Evolutionary conservation across 2,113 vertebrate genomes (phyloP).

Genomic region (Sylvilagus bachmani): DNA sequence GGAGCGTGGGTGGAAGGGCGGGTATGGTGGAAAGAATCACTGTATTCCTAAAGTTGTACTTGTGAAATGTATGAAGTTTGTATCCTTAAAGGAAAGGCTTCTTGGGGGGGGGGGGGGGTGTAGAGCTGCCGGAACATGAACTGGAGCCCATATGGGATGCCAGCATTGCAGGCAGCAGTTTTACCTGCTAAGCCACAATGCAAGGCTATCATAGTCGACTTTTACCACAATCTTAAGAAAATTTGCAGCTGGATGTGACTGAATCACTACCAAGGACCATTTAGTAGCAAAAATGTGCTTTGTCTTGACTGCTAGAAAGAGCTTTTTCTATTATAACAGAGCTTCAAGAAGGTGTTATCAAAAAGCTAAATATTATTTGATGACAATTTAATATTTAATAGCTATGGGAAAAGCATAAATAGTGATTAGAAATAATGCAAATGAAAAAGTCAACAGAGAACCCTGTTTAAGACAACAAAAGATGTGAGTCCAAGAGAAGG

Average conservation of each 20-base stretch:
- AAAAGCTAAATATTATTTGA: conserved; percentile 16
- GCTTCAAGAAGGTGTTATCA: not conserved
- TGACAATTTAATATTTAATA: not conserved
- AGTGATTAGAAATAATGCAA: conserved; percentile 40
- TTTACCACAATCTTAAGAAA: conserved; percentile 20
- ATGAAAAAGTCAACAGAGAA: conserved; percentile 5
- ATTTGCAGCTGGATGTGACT: not conserved
- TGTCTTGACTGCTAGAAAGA: not conserved
- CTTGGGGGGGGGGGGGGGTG: too few species aligned
- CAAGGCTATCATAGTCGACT: not conserved
- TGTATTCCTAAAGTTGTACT: too few species aligned
- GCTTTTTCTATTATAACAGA: not conserved
- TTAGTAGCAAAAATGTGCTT: not conserved
- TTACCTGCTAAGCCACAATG: too few species aligned
- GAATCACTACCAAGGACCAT: not conserved
- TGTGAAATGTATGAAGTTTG: too few species aligned
- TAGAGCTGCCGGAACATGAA: too few species aligned
- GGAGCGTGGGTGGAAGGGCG: too few species aligned
- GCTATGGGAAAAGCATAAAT: not conserved
- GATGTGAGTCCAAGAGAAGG: not conserved
- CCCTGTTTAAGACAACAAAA: not conserved
- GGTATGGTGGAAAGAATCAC: too few species aligned
- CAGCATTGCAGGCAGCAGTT: too few species aligned
- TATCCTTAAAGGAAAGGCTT: too few species aligned
- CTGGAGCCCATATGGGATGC: too few species aligned